Evolutionary conservation across 2,113 vertebrate species (phyloP).

Genomic region (Chaetodon auriga): DNA sequence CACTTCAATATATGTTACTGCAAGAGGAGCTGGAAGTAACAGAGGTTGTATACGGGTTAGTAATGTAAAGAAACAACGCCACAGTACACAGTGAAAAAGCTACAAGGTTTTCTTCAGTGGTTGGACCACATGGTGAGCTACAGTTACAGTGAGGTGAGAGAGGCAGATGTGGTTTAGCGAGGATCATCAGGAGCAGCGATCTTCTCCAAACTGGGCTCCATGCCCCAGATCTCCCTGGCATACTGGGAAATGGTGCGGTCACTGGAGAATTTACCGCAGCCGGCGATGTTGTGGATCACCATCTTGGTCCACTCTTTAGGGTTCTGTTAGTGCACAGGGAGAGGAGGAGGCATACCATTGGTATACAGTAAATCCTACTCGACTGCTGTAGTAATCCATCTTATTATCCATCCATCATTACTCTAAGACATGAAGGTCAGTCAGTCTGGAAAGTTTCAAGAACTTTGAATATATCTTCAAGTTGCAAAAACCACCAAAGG

Average conservation of each 20-base stretch:
- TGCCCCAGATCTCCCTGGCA: slow-evolving; percentile 92
- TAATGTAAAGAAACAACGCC: slow-evolving; percentile 36
- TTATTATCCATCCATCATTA: too few relatives aligned
- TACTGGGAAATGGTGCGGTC: slow-evolving; percentile 94
- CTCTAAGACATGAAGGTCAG: too few relatives aligned
- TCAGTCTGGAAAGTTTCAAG: too few relatives aligned
- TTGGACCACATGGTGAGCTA: slow-evolving; percentile 25
- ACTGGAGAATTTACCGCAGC: slow-evolving; percentile 93
- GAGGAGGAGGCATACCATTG: background rate
- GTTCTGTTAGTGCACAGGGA: slow-evolving; percentile 79
- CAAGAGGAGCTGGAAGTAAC: background rate
- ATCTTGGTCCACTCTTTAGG: slow-evolving; percentile 92
- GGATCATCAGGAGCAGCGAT: slow-evolving; percentile 88
- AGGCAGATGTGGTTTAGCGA: slow-evolving; percentile 54
- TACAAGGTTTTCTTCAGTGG: slow-evolving; percentile 22
- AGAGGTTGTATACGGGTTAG: background rate
- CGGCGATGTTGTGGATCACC: slow-evolving; percentile 93
- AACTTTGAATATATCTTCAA: too few relatives aligned
- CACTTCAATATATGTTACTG: background rate
- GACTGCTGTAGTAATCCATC: too few relatives aligned
- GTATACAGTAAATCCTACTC: too few relatives aligned
- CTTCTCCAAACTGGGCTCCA: slow-evolving; percentile 89
- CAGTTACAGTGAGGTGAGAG: background rate
- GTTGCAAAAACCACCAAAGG: too few relatives aligned
- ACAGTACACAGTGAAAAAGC: slow-evolving; percentile 57